Percentiles rank a stretch among this genome's conserved stretches.
Conservation (phyloP, 2,113 vertebrate species). For the Rhadina sibilatrix region DNA sequence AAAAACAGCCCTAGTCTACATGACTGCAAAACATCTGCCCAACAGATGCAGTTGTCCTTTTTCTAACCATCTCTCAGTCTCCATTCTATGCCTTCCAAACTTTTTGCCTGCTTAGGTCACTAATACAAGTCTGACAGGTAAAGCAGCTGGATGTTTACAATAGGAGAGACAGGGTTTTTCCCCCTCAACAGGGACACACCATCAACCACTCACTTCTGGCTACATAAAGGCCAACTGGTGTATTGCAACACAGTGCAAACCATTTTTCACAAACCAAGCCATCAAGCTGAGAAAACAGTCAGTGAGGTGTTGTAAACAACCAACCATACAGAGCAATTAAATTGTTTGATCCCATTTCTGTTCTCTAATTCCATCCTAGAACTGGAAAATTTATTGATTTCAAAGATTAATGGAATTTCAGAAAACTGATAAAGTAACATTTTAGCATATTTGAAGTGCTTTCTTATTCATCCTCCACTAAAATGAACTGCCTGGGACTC, state of each 20-base stretch:
- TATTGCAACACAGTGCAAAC: neutral
- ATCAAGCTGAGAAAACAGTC: neutral
- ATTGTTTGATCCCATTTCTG: neutral
- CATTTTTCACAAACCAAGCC: neutral
- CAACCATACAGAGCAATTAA: neutral
- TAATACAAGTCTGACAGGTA: neutral
- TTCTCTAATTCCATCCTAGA: neutral
- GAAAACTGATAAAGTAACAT: neutral
- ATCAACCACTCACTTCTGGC: neutral
- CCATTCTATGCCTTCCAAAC: neutral
- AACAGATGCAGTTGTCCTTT: neutral
- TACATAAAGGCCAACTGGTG: neutral
- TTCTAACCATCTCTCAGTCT: neutral
- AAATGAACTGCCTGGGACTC: neutral
- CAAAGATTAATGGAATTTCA: neutral
- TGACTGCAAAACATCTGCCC: neutral
- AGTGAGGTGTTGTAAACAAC: neutral
- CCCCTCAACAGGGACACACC: neutral
- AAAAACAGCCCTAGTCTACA: neutral
- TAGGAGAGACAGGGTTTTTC: neutral
- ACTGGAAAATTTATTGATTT: neutral
- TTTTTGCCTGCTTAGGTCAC: neutral
- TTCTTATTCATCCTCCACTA: neutral
- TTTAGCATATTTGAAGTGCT: neutral
- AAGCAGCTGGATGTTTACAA: neutral